Evolutionary conservation across 2,888 invertebrate species (phyloP).

Genomic region (Phaedon cochleariae): DNA sequence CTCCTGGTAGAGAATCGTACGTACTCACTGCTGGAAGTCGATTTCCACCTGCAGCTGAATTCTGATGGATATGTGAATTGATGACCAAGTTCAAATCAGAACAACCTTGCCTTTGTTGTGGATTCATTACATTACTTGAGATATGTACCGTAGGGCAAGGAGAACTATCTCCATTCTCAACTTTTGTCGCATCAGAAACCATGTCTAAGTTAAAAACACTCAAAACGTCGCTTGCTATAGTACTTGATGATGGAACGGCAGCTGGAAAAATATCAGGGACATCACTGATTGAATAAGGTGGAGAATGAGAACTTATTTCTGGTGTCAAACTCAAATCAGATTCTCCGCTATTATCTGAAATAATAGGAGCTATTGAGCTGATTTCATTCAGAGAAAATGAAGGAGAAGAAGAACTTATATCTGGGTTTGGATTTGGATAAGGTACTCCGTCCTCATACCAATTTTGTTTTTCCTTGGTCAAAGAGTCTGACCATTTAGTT

Average conservation of each 20-base stretch:
- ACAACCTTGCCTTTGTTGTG: conserved; percentile 71
- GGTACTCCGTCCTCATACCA: conserved; percentile 59
- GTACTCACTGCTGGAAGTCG: conserved; percentile 49
- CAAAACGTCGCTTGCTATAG: conserved; percentile 41
- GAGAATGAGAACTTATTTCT: conserved; percentile 56
- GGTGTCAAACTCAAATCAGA: conserved; percentile 42
- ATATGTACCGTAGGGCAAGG: conserved; percentile 68
- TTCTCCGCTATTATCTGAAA: neutral
- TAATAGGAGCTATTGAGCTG: conserved; percentile 20
- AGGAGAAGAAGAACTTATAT: conserved; percentile 56
- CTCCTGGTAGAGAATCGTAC: conserved; percentile 37
- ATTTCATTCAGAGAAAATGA: conserved; percentile 43
- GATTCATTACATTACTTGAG: conserved; percentile 63
- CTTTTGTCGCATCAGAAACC: conserved; percentile 45
- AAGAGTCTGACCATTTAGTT: conserved; percentile 65
- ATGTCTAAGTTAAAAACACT: conserved; percentile 54
- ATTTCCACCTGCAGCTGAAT: conserved; percentile 42
- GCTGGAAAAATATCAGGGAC: conserved; percentile 17
- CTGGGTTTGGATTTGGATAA: conserved; percentile 52
- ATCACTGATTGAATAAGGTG: conserved; percentile 49
- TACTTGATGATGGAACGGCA: conserved; percentile 5
- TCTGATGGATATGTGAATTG: conserved; percentile 73
- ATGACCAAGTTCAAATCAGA: conserved; percentile 76
- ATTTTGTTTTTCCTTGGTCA: conserved; percentile 62
- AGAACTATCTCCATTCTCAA: conserved; percentile 31